Conservation (phyloP, 1,140 invertebrate species). For the Drosophila pandora region DNA sequence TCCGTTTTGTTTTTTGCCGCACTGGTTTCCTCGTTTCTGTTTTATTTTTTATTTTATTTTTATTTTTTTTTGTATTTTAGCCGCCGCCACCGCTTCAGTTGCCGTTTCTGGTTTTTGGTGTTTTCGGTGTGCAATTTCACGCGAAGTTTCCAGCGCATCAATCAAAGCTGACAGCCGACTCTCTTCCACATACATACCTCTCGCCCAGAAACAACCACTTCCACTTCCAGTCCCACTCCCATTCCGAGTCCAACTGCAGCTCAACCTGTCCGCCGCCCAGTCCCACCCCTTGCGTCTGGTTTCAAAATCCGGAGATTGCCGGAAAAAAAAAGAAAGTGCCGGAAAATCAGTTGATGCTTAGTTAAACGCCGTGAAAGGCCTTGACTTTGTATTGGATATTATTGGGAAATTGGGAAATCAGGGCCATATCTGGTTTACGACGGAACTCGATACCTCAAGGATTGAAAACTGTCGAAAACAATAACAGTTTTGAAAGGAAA, state of each 20-base stretch:
- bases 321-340: constrained; percentile 11
- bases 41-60: constrained; percentile 17
- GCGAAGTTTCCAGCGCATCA: constrained; percentile 78
- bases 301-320: constrained; percentile 11
- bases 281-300: constrained; percentile 1
- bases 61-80: constrained; percentile 44
- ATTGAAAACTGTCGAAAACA: background rate
- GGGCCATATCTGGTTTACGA: background rate
- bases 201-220: background rate
- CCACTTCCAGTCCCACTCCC: too few species aligned
- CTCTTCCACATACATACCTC: constrained; percentile 19
- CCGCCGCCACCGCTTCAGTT: constrained; percentile 17
- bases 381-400: constrained; percentile 43
- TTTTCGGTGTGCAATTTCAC: constrained; percentile 77
- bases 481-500: background rate
- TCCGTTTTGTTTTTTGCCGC: constrained; percentile 48
- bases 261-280: background rate
- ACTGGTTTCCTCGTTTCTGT: constrained; percentile 12
- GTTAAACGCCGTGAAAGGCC: constrained; percentile 42
- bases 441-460: background rate
- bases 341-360: constrained; percentile 26
- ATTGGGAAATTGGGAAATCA: constrained; percentile 24
- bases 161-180: constrained; percentile 62
- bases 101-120: constrained; percentile 32
- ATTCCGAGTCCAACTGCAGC: background rate